Base-by-base conservation (phyloP, 2,888 invertebrate genomes). In the Cantharis rustica region DNA sequence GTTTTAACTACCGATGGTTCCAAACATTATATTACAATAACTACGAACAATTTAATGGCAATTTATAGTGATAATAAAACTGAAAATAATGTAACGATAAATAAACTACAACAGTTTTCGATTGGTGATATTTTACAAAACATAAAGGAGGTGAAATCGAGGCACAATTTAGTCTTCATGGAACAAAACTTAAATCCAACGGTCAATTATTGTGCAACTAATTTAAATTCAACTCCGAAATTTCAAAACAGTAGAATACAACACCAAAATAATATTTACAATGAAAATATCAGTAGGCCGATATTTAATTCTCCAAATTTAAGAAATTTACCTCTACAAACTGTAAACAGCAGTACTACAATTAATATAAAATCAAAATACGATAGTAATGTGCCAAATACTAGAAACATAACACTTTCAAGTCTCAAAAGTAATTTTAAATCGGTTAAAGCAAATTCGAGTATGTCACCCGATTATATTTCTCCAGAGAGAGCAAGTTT, bases 1-100 rank as follows among this genome's bases (percentile, higher is more conserved):
- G 85, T 87, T 1, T 76, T 87, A 15, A 82, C 82, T 68, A 83
- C 81, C 9, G 73, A 76, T 23, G 80, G 76, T 69, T 82, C 83
- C 16, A 84, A 83, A 73, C 83, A 84, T 76, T 84, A 84, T 79
- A 75, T 87, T 23, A 84, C 83, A 10, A 84, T 87, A 68, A 86
- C 85, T 5, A 72, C 81, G 17, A 85, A 86, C 71, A 87, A 85
- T 82, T 80, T 87, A 31, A 72, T 86, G 17, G 74, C 82, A 13
- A 84, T 87, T 73, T 87, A 87, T 70, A 79, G 71, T 72, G 69
- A 77, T n/a, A 69, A 76, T 26, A 71, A 75, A 61, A 76, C 73
- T 71, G 15, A 73, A 63, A 71, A 69, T 13, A 69, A 15, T 47
- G 47, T 73, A 15, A 47, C 61, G n/a, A 66, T 73, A 11, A 72